phyloP scores from a whole-genome alignment of 2,797 vertebrate species.

The Poeciliopsis paucimaculata region DNA sequence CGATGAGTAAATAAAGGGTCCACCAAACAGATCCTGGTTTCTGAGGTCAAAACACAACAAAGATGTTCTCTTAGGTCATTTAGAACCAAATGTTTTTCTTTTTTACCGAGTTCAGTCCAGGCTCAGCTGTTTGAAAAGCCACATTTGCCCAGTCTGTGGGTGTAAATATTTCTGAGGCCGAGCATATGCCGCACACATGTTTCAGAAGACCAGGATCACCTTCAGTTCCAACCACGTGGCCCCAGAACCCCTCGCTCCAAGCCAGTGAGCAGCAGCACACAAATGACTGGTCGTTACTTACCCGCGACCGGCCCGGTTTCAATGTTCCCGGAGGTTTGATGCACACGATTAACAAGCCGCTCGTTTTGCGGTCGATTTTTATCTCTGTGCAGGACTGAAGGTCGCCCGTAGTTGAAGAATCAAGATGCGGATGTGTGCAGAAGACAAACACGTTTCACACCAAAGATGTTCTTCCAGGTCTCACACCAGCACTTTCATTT shows the following conservation, averaged over 20 bases:
- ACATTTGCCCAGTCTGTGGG: slow-evolving; percentile 48
- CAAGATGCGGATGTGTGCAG: not conserved
- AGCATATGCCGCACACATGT: slow-evolving; percentile 64
- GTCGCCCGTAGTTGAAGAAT: slow-evolving; percentile 1
- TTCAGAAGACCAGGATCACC: slow-evolving; percentile 31
- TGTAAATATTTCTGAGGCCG: slow-evolving; percentile 54
- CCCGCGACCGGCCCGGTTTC: slow-evolving; percentile 20
- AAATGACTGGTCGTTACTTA: slow-evolving; percentile 19
- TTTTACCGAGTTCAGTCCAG: not conserved
- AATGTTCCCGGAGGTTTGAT: slow-evolving; percentile 20
- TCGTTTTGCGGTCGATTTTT: not conserved
- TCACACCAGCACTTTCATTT: too few relatives aligned
- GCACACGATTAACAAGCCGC: slow-evolving; percentile 14
- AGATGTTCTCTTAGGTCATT: slow-evolving; percentile 6
- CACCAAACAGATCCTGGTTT: not conserved
- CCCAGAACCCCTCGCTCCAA: not conserved
- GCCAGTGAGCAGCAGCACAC: slow-evolving; percentile 17
- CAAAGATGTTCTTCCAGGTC: not conserved
- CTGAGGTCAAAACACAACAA: not conserved
- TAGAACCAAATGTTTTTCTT: not conserved
- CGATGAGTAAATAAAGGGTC: not conserved
- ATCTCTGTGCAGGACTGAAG: not conserved
- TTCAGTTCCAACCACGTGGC: slow-evolving; percentile 37
- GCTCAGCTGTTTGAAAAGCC: slow-evolving; percentile 45
- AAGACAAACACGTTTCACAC: not conserved